Conservation (phyloP, 2,888 invertebrate genomes). For the Punctoribates punctum region DNA sequence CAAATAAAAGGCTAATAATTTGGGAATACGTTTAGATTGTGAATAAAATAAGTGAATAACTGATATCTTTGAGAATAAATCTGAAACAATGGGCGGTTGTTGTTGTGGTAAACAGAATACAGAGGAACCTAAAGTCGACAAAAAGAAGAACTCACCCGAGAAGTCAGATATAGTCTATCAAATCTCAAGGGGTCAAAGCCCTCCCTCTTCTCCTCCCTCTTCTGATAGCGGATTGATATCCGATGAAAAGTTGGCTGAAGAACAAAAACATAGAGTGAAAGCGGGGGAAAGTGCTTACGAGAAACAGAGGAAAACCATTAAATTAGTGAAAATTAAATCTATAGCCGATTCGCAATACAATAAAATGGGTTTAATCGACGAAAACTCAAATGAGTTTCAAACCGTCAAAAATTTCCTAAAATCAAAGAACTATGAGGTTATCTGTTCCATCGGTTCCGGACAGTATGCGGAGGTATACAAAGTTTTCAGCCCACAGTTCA, state of each 20-base stretch:
- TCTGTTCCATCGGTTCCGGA: not conserved
- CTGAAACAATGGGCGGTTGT: too few relatives aligned
- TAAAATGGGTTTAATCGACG: not conserved
- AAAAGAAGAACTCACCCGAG: too few relatives aligned
- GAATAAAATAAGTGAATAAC: too few relatives aligned
- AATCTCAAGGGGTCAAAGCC: too few relatives aligned
- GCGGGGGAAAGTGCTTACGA: conserved; percentile 1
- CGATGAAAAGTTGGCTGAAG: not conserved
- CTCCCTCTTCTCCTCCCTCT: too few relatives aligned
- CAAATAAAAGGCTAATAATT: too few relatives aligned
- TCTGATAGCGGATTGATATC: too few relatives aligned
- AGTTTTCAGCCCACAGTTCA: not conserved
- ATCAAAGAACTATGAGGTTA: conserved; percentile 8
- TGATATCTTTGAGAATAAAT: too few relatives aligned
- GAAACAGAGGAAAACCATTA: not conserved
- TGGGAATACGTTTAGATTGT: too few relatives aligned
- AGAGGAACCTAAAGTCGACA: too few relatives aligned
- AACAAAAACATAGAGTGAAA: not conserved
- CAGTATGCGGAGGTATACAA: conserved; percentile 21
- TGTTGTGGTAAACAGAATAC: too few relatives aligned
- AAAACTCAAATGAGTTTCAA: not conserved
- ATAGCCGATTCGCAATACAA: not conserved
- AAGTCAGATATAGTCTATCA: too few relatives aligned
- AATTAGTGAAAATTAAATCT: not conserved
- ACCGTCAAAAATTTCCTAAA: not conserved